phyloP scores from a whole-genome alignment of 53 echinoderm and acorn worm genomes.

The Glandiceps talaboti region DNA sequence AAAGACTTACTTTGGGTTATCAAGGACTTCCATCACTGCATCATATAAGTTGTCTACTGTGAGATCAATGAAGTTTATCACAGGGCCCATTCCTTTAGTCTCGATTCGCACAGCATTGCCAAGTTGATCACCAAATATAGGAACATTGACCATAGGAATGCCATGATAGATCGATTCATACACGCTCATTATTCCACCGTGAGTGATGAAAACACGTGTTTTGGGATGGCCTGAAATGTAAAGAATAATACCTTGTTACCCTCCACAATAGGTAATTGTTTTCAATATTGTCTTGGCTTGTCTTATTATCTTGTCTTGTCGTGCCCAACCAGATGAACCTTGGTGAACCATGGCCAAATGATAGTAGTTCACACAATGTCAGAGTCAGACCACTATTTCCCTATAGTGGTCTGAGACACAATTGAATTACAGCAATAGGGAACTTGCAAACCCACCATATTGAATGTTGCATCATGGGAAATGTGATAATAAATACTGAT shows the following conservation, averaged over 20 bases:
- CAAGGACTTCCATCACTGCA: neutral
- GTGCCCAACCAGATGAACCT: too few species aligned
- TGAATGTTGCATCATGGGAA: too few species aligned
- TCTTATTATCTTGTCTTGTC: too few species aligned
- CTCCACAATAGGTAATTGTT: too few species aligned
- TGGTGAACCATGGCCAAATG: too few species aligned
- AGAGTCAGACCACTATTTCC: too few species aligned
- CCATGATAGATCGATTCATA: neutral
- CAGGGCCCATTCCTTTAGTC: neutral
- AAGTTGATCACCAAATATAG: neutral
- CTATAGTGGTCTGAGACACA: too few species aligned
- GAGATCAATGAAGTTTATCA: neutral
- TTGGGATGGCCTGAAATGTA: neutral
- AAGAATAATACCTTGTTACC: neutral
- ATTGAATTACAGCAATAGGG: too few species aligned
- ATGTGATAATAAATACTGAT: too few species aligned
- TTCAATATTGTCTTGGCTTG: too few species aligned
- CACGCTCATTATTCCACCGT: neutral
- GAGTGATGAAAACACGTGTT: neutral
- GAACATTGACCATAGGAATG: neutral
- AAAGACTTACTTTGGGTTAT: neutral
- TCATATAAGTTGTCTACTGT: neutral
- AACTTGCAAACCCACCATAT: too few species aligned
- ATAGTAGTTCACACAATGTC: too few species aligned
- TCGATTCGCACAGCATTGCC: neutral